Percentiles rank a stretch among this genome's conserved stretches.
Evolutionary conservation across 2,797 vertebrate genomes (phyloP).

Genomic region (Lithobates sylvaticus): DNA sequence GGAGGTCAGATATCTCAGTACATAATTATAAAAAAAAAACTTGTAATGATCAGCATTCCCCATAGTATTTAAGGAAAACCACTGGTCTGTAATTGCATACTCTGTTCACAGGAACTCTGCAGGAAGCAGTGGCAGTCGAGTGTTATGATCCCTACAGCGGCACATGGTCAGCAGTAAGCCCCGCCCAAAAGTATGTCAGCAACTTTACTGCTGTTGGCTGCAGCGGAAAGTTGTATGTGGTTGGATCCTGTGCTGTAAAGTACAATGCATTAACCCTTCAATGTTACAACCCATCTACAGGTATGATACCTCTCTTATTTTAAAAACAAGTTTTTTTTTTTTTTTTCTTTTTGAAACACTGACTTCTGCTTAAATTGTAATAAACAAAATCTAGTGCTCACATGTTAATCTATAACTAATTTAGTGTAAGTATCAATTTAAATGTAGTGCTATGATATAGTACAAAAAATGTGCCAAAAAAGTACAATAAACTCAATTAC

Average conservation of each 20-base stretch:
- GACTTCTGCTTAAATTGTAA: too few species aligned
- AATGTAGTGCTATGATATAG: too few species aligned
- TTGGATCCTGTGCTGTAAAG: slow-evolving; percentile 95
- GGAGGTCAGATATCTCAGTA: slow-evolving; percentile 80
- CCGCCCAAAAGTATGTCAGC: slow-evolving; percentile 91
- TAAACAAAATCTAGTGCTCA: too few species aligned
- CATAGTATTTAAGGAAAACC: neutral
- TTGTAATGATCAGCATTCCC: neutral
- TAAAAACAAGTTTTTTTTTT: too few species aligned
- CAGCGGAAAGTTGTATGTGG: slow-evolving; percentile 90
- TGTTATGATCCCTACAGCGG: slow-evolving; percentile 91
- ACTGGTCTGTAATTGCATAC: neutral
- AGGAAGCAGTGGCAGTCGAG: slow-evolving; percentile 89
- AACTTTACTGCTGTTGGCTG: slow-evolving; percentile 91
- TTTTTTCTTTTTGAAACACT: too few species aligned
- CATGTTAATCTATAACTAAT: too few species aligned
- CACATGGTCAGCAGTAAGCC: slow-evolving; percentile 85
- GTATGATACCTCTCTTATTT: slow-evolving; percentile 71
- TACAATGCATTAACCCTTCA: slow-evolving; percentile 95
- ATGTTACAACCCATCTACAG: slow-evolving; percentile 95
- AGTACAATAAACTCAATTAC: too few species aligned
- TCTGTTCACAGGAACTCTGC: slow-evolving; percentile 82
- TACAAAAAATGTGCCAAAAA: too few species aligned
- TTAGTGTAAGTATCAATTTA: too few species aligned
- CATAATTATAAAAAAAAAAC: neutral